Base-by-base conservation (phyloP, 1,140 invertebrate genomes). In the Idris sp. region DNA sequence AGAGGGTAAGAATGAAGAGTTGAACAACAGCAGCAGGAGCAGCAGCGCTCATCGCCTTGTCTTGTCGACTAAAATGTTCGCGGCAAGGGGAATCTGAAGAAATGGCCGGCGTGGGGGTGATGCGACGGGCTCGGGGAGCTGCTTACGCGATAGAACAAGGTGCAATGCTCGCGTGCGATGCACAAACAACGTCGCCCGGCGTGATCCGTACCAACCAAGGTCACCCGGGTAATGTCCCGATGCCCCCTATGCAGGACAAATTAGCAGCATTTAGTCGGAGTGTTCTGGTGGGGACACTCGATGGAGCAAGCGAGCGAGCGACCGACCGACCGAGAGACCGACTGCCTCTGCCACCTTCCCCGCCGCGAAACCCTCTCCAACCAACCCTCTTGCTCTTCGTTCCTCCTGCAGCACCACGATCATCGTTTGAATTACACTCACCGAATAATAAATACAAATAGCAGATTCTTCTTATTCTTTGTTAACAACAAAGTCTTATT, bases 221-320 rank as follows among this genome's bases (percentile, higher is more conserved):
- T 87, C 85, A 86, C 78, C 81, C 85, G 85, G 85, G 84, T 86
- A 87, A 88, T 85, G 86, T 87, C 82, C 86, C 85, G 85, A 88
- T 88, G 86, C 86, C 86, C 85, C 85, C 85, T 88, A 68, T 85
- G 81, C 85, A 85, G 85, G 85, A 86, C 85, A 84, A 87, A 86
- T 87, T 86, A 83, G 53, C 44, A 81, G 73, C 81, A 80, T 81
- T 78, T 79, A 71, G 72, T 54, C 72, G 79, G 78, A 79, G 80
- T 74, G n/a, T 5, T 1, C 19, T 11, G 53, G 71, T 64, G 67
- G 77, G 77, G 58, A 64, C 13, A 73, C 36, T 54, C 67, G 61
- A 68, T 59, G 64, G 64, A 58, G 56, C 54, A 54, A 61, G 61
- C 48, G 61, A 64, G 59, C 65, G 74, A 71, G 59, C 72, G 64